Evolutionary conservation across 23 tunicate species (phyloP).

Genomic region (Diplosoma virens): DNA sequence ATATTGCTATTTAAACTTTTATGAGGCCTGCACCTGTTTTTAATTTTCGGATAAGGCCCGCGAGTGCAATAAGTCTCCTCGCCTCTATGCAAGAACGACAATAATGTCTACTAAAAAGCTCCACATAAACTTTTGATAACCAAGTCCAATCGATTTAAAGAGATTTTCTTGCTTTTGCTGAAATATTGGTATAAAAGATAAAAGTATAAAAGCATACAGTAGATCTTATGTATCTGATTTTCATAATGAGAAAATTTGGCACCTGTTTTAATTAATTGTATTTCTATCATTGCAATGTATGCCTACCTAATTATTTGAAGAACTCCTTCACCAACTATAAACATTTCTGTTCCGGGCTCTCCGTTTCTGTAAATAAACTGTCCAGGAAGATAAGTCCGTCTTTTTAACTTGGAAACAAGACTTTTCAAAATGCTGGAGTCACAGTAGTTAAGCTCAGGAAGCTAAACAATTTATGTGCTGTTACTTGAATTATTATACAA

Average conservation of each 20-base stretch:
- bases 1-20: too few species aligned
- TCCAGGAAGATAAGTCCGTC: conserved; percentile 71
- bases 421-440: conserved; percentile 49
- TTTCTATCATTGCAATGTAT: background rate
- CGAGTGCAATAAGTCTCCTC: too few species aligned
- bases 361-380: conserved; percentile 80
- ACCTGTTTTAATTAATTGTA: background rate
- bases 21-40: too few species aligned
- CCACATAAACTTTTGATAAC: too few species aligned
- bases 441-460: conserved; percentile 45
- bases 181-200: too few species aligned
- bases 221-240: background rate
- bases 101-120: too few species aligned
- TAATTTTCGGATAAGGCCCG: too few species aligned
- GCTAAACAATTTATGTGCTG: conserved; percentile 17
- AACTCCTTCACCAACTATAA: conserved; percentile 70
- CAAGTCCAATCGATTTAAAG: too few species aligned
- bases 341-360: conserved; percentile 64
- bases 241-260: background rate
- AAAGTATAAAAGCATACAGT: too few species aligned
- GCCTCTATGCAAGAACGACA: too few species aligned
- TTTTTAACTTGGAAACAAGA: conserved; percentile 47
- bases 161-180: too few species aligned
- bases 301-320: conserved; percentile 64
- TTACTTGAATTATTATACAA: background rate